These are phyloP conservation scores for Eupithecia subfuscata DNA, from an alignment of 2,888 invertebrate genomes.

Conservation along the genomic window DNA sequence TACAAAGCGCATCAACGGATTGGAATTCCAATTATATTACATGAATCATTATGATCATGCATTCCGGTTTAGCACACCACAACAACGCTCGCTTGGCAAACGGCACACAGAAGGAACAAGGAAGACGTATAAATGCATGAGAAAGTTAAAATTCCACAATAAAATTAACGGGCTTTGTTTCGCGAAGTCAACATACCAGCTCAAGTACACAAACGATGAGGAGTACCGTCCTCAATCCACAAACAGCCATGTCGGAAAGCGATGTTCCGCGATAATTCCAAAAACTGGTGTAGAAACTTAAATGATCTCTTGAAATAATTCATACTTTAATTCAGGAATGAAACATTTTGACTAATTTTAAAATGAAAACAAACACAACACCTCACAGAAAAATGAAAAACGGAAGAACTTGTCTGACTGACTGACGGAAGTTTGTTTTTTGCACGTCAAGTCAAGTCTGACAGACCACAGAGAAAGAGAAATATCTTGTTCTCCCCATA, in stretches of 20 bases:
- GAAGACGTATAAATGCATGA: constrained; percentile 6
- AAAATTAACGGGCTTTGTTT: constrained; percentile 11
- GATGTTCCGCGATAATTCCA: constrained; percentile 29
- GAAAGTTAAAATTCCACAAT: constrained; percentile 3
- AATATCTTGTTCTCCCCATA: too few relatives aligned
- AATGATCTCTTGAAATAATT: constrained; percentile 22
- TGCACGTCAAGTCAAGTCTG: too few relatives aligned
- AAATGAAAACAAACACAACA: constrained; percentile 1
- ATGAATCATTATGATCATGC: constrained; percentile 8
- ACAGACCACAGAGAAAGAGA: too few relatives aligned
- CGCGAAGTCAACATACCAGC: constrained; percentile 61
- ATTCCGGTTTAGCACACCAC: background rate
- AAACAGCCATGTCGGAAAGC: constrained; percentile 73
- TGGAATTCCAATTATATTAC: constrained; percentile 13
- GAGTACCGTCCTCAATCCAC: constrained; percentile 75
- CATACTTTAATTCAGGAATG: constrained; percentile 40
- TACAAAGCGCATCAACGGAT: background rate
- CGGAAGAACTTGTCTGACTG: too few relatives aligned
- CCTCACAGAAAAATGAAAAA: background rate
- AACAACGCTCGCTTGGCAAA: background rate
- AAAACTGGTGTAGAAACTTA: constrained; percentile 14
- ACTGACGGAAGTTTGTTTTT: too few relatives aligned
- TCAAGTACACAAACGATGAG: constrained; percentile 78
- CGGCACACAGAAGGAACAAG: constrained; percentile 3
- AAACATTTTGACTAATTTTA: background rate